phyloP scores from a whole-genome alignment of 2,113 vertebrate genomes.

The Triplophysa rosa region DNA sequence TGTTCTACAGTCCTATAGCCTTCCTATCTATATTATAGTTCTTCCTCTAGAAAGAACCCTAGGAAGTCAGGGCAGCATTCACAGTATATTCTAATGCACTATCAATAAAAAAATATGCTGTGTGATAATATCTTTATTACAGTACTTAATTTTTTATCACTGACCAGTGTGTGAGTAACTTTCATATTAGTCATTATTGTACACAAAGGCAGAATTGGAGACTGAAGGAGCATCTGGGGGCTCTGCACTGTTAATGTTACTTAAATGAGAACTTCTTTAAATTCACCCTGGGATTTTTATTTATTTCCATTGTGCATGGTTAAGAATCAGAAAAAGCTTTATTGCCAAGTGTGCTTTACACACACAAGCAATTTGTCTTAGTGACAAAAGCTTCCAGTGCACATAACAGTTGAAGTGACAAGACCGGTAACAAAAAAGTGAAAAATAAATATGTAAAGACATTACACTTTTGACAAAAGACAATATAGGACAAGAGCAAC shows the following conservation, averaged over 20 bases:
- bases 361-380: too few species aligned
- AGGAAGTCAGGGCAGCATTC: neutral
- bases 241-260: neutral
- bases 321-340: neutral
- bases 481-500: too few species aligned
- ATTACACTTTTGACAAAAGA: too few species aligned
- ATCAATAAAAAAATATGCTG: neutral
- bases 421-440: too few species aligned
- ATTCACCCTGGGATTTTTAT: constrained; percentile 6
- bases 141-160: constrained; percentile 33
- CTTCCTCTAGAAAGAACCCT: constrained; percentile 1
- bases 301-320: neutral
- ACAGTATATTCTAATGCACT: constrained; percentile 16
- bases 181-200: constrained; percentile 13
- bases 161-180: constrained; percentile 12
- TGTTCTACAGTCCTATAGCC: neutral
- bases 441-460: too few species aligned
- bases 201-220: constrained; percentile 1
- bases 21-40: neutral
- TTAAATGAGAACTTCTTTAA: constrained; percentile 29
- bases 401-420: too few species aligned
- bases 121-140: constrained; percentile 19
- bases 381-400: too few species aligned
- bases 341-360: too few species aligned
- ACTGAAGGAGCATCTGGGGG: constrained; percentile 5